Conservation (phyloP, 2,888 invertebrate species). For the Pedicia rivosa region DNA sequence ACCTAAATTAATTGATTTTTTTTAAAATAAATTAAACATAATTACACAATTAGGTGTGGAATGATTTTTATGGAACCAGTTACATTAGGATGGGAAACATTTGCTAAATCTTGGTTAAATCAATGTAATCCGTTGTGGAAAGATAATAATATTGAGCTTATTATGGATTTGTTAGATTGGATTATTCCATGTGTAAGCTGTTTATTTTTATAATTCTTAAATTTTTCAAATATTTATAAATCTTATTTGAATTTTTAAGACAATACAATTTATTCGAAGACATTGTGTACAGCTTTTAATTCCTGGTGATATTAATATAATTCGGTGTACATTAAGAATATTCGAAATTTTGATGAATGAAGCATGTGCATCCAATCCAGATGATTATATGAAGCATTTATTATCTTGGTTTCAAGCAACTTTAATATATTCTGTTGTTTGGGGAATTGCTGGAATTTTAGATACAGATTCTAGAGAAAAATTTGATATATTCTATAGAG, state of each 20-base stretch:
- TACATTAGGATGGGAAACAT: slow-evolving; percentile 67
- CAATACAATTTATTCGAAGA: slow-evolving; percentile 52
- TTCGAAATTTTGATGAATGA: slow-evolving; percentile 64
- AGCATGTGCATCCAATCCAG: slow-evolving; percentile 43
- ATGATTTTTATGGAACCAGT: slow-evolving; percentile 84
- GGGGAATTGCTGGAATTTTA: slow-evolving; percentile 75
- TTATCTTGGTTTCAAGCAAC: slow-evolving; percentile 60
- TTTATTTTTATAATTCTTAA: slow-evolving; percentile 1
- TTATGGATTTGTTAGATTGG: slow-evolving; percentile 56
- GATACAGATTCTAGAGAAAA: slow-evolving; percentile 52
- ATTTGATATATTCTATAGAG: slow-evolving; percentile 46
- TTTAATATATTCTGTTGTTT: slow-evolving; percentile 55
- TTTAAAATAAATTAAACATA: slow-evolving; percentile 48
- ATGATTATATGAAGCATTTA: slow-evolving; percentile 53
- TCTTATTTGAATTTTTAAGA: slow-evolving; percentile 7
- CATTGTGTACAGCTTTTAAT: slow-evolving; percentile 45
- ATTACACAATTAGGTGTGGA: too few species aligned
- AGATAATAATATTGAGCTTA: slow-evolving; percentile 39
- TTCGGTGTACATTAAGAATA: slow-evolving; percentile 54
- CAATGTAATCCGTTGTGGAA: slow-evolving; percentile 45
- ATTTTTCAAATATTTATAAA: neutral
- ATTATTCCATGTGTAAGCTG: slow-evolving; percentile 47
- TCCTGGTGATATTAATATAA: slow-evolving; percentile 55
- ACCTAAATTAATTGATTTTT: slow-evolving; percentile 65
- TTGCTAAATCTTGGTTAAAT: slow-evolving; percentile 67